Conservation (phyloP, 2,888 invertebrate species). For the Athetis lepigone region DNA sequence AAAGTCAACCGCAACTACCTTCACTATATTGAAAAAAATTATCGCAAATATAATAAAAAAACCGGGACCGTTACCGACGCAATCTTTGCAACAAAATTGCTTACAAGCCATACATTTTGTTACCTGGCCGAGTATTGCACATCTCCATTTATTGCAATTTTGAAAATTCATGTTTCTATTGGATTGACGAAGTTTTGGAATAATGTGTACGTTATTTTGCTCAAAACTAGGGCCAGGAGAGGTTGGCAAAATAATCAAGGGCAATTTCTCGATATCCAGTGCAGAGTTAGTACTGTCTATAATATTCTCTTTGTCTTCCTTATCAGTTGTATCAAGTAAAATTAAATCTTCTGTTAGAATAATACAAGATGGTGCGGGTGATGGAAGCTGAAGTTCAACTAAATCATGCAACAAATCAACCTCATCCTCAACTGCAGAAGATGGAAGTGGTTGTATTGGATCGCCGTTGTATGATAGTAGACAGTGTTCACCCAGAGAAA, state of each 20-base stretch:
- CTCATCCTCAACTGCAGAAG: not conserved
- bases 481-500: conserved; percentile 17
- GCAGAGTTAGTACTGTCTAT: not conserved
- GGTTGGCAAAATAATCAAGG: conserved; percentile 4
- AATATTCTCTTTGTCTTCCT: not conserved
- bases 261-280: conserved; percentile 7
- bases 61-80: conserved; percentile 1
- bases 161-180: conserved; percentile 3
- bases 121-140: conserved; percentile 9
- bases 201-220: not conserved
- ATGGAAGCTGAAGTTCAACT: conserved; percentile 1
- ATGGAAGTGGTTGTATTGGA: conserved; percentile 17
- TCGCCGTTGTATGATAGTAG: conserved; percentile 3
- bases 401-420: conserved; percentile 15
- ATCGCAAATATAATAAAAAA: conserved; percentile 10
- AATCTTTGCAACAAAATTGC: conserved; percentile 7
- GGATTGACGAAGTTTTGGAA: not conserved
- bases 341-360: conserved; percentile 12
- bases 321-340: not conserved
- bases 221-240: conserved; percentile 1
- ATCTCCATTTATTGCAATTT: conserved; percentile 11
- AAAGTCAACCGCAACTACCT: conserved; percentile 12
- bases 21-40: conserved; percentile 12
- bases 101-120: conserved; percentile 20
- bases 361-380: conserved; percentile 5